phyloP scores from a whole-genome alignment of 2,113 vertebrate genomes.

The Grammomys surdaster region DNA sequence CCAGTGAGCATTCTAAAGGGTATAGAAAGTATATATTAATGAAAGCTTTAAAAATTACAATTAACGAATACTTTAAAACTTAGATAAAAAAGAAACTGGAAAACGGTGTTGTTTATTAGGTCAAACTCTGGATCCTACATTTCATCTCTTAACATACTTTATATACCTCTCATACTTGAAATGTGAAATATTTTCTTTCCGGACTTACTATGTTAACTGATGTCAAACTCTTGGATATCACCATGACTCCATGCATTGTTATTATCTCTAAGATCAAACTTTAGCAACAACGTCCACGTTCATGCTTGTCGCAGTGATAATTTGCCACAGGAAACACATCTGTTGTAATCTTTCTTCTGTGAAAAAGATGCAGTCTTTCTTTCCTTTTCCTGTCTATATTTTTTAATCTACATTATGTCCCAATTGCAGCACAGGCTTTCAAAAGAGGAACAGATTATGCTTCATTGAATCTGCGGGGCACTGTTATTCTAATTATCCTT shows the following conservation, averaged over 20 bases:
- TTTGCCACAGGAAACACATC: neutral
- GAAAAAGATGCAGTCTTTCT: neutral
- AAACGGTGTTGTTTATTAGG: neutral
- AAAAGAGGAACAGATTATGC: neutral
- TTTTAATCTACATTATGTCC: too few relatives aligned
- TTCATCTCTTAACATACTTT: neutral
- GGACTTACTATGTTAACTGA: neutral
- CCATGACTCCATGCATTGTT: neutral
- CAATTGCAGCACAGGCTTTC: neutral
- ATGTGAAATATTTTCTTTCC: neutral
- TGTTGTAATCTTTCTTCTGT: neutral
- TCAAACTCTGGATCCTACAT: neutral
- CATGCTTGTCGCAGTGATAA: neutral
- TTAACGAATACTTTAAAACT: neutral
- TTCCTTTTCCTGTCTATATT: neutral
- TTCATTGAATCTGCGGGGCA: neutral
- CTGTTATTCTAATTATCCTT: neutral
- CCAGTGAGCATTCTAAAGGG: neutral
- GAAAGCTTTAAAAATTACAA: slow-evolving; percentile 12
- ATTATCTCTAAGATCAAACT: neutral
- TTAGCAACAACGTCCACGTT: neutral
- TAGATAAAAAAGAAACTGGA: neutral
- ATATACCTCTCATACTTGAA: neutral
- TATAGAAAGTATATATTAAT: neutral
- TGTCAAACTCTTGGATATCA: neutral